phyloP scores from a whole-genome alignment of 1,140 invertebrate species.

The Dinothrombium tinctorium region DNA sequence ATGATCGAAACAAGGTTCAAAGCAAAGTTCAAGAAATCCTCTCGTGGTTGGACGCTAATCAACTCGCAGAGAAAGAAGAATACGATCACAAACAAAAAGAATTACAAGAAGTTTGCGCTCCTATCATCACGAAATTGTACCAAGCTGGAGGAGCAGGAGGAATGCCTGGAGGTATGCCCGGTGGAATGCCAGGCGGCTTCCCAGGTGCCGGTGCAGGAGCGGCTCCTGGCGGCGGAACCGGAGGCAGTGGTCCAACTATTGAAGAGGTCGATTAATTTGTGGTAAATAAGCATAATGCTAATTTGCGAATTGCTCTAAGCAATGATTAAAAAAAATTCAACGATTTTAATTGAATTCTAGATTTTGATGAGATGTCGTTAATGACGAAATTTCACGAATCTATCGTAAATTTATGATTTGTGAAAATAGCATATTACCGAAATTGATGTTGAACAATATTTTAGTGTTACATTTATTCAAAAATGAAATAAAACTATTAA shows the following conservation, averaged over 20 bases:
- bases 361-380: too few relatives aligned
- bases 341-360: too few relatives aligned
- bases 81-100: conserved; percentile 70
- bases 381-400: too few relatives aligned
- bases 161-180: conserved; percentile 14
- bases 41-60: conserved; percentile 74
- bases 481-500: too few relatives aligned
- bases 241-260: conserved; percentile 25
- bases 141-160: conserved; percentile 16
- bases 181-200: conserved; percentile 10
- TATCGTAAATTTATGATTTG: too few relatives aligned
- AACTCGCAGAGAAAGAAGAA: conserved; percentile 56
- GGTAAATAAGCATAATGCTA: too few relatives aligned
- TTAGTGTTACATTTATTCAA: too few relatives aligned
- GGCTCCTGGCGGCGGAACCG: not conserved
- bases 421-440: too few relatives aligned
- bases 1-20: conserved; percentile 58
- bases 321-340: too few relatives aligned
- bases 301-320: too few relatives aligned
- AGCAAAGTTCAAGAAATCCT: conserved; percentile 83
- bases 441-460: too few relatives aligned
- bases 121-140: conserved; percentile 25
- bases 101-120: conserved; percentile 20
- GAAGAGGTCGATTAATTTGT: too few relatives aligned
- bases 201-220: conserved; percentile 5